Evolutionary conservation across 1,140 invertebrate genomes (phyloP), one percentile per base, ranked within the genome.

Genomic region (Lordiphosa collinella): DNA sequence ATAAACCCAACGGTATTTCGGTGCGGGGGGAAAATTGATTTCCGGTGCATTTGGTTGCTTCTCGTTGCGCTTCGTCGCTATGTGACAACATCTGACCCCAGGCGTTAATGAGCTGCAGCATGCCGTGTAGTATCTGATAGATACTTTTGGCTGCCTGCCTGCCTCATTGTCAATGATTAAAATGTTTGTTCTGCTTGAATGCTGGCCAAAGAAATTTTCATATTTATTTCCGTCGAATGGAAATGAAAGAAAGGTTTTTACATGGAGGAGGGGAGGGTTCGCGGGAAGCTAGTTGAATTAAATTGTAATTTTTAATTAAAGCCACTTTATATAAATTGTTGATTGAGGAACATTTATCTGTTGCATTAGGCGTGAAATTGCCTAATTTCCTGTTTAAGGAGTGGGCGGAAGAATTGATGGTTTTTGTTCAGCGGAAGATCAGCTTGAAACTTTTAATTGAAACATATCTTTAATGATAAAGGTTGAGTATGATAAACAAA

Each of bases 21-120:
- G 49, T n/a, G 14, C 13, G 25, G 22, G 41, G 48, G 58, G 31
- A 7, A 36, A 69, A 74, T 78, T 82, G 79, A 84, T 82, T 84
- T 82, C 78, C 78, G 78, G 78, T 70, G 63, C 41, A 56, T 14
- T 64, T 16, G 52, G 40, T 56, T 41, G 57, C 44, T 55, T 34
- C 48, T 43, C 74, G 74, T 63, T 61, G 73, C 74, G 74, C 78
- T 73, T 64, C 74, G 75, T 12, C 75, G 75, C 78, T 47, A 51
- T 52, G 46, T 29, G 25, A 8, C 25, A 29, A 29, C 25, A 29
- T 29, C 8, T 36, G 63, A 13, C 25, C 48, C 55, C 59, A 78
- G 78, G 78, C 78, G 78, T 71, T 84, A 82, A 82, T 82, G 78
- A 82, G 78, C 72, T 84, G 79, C 78, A 82, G 78, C 78, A 76